Conservation (phyloP, 2,113 vertebrate species). For the Canis aureus region DNA sequence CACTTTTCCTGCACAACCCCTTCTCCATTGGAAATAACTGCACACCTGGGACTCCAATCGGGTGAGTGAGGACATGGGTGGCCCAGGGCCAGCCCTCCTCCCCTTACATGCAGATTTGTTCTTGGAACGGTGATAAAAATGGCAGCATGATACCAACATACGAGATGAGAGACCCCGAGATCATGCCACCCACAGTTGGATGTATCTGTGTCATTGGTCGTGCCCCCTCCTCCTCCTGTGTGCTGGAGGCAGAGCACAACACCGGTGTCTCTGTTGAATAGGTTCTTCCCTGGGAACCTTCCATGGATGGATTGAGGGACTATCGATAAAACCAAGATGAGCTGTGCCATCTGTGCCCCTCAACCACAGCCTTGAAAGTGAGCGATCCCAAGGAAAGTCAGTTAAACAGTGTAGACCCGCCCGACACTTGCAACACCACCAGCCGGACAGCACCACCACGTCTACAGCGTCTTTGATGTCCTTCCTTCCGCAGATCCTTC, state of each 20-base stretch:
- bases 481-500: too few relatives aligned
- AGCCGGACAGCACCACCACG: fast-evolving
- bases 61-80: background rate
- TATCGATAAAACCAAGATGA: fast-evolving
- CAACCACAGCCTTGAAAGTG: background rate
- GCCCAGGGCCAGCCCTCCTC: background rate
- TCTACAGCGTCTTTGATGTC: background rate
- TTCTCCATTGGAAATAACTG: fast-evolving
- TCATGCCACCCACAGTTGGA: fast-evolving
- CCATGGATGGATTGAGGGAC: background rate
- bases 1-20: background rate
- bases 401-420: background rate
- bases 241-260: background rate
- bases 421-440: background rate
- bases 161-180: background rate
- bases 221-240: too few relatives aligned
- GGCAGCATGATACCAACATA: too few relatives aligned
- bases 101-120: background rate
- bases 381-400: background rate
- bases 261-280: fast-evolving
- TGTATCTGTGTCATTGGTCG: background rate
- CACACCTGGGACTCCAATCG: too few relatives aligned
- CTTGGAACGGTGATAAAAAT: background rate
- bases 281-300: background rate
- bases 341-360: fast-evolving